A percentile compares a stretch with the other conserved stretches of the same genome.
Evolutionary conservation across 2,797 vertebrate species (phyloP).

Genomic region (Amazonetta brasiliensis): DNA sequence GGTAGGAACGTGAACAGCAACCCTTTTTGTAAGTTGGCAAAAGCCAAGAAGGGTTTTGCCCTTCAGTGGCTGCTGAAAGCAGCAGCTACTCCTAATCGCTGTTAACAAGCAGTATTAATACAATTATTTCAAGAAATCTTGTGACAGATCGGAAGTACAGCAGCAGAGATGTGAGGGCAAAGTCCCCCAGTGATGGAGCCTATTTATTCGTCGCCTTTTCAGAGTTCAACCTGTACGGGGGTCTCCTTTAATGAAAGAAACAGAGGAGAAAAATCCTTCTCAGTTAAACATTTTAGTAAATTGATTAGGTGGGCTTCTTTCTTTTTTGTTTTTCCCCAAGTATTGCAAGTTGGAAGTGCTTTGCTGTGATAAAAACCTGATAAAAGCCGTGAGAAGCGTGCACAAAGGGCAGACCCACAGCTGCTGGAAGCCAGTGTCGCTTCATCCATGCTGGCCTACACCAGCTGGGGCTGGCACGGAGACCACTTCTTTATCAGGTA

Average conservation of each 20-base stretch:
- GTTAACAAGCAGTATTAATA: not conserved
- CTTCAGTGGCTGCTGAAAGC: not conserved
- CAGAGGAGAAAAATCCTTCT: not conserved
- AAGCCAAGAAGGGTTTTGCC: not conserved
- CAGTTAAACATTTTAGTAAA: not conserved
- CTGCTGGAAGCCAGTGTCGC: accelerated
- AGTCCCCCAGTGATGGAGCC: not conserved
- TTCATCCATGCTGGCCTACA: not conserved
- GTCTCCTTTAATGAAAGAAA: not conserved
- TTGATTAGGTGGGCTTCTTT: not conserved
- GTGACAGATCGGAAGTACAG: not conserved
- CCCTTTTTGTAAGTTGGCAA: not conserved
- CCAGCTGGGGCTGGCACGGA: not conserved
- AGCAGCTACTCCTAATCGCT: not conserved
- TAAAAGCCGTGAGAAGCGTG: not conserved
- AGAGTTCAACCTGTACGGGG: not conserved
- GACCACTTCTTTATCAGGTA: not conserved
- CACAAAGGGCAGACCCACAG: not conserved
- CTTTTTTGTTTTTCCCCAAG: not conserved
- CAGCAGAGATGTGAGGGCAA: not conserved
- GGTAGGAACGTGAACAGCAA: not conserved
- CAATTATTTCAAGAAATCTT: not conserved
- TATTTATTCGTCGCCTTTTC: not conserved
- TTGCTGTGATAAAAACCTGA: not conserved
- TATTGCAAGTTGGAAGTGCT: not conserved